Evolutionary conservation across 1,140 invertebrate genomes (phyloP).

Genomic region (Pissodes strobi): DNA sequence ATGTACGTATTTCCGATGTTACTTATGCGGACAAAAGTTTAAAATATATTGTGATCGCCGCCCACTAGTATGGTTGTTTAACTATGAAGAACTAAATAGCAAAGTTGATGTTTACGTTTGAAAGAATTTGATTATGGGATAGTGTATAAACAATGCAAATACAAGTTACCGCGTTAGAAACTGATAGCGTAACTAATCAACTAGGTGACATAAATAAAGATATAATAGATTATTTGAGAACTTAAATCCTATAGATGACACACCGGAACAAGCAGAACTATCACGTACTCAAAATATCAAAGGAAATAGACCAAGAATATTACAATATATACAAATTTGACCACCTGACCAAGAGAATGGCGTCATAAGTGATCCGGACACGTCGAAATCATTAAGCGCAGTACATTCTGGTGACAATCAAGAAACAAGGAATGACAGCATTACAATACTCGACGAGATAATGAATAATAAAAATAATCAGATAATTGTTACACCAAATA

Average conservation of each 20-base stretch:
- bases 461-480: not conserved
- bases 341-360: not conserved
- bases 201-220: not conserved
- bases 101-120: slow-evolving; percentile 54
- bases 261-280: not conserved
- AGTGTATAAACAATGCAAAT: slow-evolving; percentile 6
- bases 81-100: slow-evolving; percentile 52
- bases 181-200: not conserved
- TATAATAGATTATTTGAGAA: not conserved
- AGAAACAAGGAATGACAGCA: not conserved
- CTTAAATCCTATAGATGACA: not conserved
- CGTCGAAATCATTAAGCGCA: no score
- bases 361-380: no score
- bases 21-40: slow-evolving; percentile 54
- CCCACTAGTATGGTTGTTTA: slow-evolving; percentile 55
- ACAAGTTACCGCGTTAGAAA: slow-evolving; percentile 10
- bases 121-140: slow-evolving; percentile 55
- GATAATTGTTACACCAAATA: not conserved
- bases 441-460: not conserved
- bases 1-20: slow-evolving; percentile 53
- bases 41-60: slow-evolving; percentile 57
- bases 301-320: not conserved
- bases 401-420: no score
- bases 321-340: not conserved
- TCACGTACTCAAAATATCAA: not conserved